Percentiles rank a stretch among this genome's conserved stretches.
phyloP scores from a whole-genome alignment of 2,888 invertebrate genomes.

The Aplocera efformata region DNA sequence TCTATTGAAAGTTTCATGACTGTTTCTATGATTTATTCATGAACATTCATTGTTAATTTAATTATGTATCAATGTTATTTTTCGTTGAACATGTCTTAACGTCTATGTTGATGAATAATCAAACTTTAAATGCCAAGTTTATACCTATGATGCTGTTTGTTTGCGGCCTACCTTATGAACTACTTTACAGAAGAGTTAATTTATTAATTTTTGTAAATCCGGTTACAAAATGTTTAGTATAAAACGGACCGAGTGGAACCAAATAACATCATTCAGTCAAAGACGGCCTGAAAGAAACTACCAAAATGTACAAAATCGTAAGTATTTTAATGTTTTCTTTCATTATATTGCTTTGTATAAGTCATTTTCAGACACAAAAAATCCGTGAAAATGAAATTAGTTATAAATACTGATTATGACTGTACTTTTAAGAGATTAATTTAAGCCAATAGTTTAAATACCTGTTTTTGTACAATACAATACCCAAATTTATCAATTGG shows the following conservation, averaged over 20 bases:
- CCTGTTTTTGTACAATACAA: too few species aligned
- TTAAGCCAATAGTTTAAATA: too few species aligned
- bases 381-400: too few species aligned
- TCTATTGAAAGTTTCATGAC: too few species aligned
- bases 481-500: too few species aligned
- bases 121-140: background rate
- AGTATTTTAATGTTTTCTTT: slow-evolving; percentile 1
- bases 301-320: slow-evolving; percentile 23
- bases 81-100: background rate
- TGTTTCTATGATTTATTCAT: too few species aligned
- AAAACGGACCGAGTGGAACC: slow-evolving; percentile 9
- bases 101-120: slow-evolving; percentile 5
- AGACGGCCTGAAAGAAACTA: slow-evolving; percentile 18
- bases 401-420: too few species aligned
- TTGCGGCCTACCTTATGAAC: slow-evolving; percentile 7
- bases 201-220: slow-evolving; percentile 15
- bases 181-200: slow-evolving; percentile 12
- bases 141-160: background rate
- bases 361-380: too few species aligned
- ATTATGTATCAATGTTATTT: too few species aligned
- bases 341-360: too few species aligned
- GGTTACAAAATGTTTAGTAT: slow-evolving; percentile 19
- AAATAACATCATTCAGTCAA: slow-evolving; percentile 18
- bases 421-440: too few species aligned
- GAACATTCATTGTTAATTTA: too few species aligned